Evolutionary conservation across 2,797 vertebrate genomes (phyloP).

Genomic region (Lagodon rhomboides): DNA sequence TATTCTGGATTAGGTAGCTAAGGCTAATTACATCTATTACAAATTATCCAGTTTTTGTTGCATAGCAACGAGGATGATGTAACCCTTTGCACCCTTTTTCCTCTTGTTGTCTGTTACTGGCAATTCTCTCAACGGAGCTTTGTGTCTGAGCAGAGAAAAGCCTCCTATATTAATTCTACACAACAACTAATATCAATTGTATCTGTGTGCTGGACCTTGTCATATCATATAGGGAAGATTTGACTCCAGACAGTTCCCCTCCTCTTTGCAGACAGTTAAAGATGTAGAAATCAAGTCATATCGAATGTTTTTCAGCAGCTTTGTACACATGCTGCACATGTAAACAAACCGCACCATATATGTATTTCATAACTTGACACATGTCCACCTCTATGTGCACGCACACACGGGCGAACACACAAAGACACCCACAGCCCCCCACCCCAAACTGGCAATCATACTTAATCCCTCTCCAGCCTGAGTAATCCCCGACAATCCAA

Average conservation of each 20-base stretch:
- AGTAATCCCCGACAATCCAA: slow-evolving; percentile 84
- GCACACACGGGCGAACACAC: slow-evolving; percentile 7
- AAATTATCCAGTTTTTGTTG: slow-evolving; percentile 74
- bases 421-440: slow-evolving; percentile 28
- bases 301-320: background rate
- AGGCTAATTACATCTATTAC: slow-evolving; percentile 71
- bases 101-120: slow-evolving; percentile 37
- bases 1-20: slow-evolving; percentile 65
- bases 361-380: slow-evolving; percentile 54
- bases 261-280: background rate
- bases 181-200: slow-evolving; percentile 16
- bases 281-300: slow-evolving; percentile 13
- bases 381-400: slow-evolving; percentile 29
- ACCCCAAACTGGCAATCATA: slow-evolving; percentile 83
- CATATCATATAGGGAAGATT: background rate
- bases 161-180: slow-evolving; percentile 27
- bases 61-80: slow-evolving; percentile 69
- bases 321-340: slow-evolving; percentile 12
- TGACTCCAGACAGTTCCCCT: slow-evolving; percentile 1
- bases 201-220: slow-evolving; percentile 10
- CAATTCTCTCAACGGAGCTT: slow-evolving; percentile 42
- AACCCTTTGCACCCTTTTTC: slow-evolving; percentile 56
- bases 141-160: slow-evolving; percentile 37
- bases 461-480: slow-evolving; percentile 84
- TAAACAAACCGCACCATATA: slow-evolving; percentile 30